A percentile compares a stretch with the other conserved stretches of the same genome.
Evolutionary conservation across 2,888 invertebrate species (phyloP).

Genomic region (Andrena chrysosceles): DNA sequence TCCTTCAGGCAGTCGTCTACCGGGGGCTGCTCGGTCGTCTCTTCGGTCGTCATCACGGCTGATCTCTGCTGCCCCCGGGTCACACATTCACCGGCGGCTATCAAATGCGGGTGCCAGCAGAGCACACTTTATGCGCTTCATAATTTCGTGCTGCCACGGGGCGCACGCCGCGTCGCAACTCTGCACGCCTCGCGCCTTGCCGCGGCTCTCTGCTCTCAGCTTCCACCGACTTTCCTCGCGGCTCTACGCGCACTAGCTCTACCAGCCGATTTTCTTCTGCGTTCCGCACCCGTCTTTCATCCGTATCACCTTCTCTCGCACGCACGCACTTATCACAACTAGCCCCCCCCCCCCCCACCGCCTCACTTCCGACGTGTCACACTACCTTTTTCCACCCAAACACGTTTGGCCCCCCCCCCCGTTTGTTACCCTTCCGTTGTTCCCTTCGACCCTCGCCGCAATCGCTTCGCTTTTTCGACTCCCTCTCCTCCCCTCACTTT

Average conservation of each 20-base stretch:
- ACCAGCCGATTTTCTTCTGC: constrained; percentile 25
- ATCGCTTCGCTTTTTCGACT: background rate
- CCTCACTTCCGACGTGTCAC: constrained; percentile 16
- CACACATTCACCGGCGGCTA: constrained; percentile 84
- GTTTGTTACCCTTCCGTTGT: background rate
- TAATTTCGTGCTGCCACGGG: constrained; percentile 74
- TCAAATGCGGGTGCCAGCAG: constrained; percentile 71
- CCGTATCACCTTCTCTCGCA: constrained; percentile 25
- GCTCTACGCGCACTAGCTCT: constrained; percentile 41
- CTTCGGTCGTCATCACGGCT: constrained; percentile 86
- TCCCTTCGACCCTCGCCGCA: background rate
- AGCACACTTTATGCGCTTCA: constrained; percentile 80
- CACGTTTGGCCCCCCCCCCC: background rate
- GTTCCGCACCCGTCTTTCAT: constrained; percentile 1
- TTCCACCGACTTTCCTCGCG: constrained; percentile 55
- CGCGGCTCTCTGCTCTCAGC: constrained; percentile 65
- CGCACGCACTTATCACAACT: constrained; percentile 39
- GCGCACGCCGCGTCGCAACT: constrained; percentile 54
- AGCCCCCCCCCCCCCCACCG: constrained; percentile 34
- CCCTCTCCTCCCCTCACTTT: constrained; percentile 4
- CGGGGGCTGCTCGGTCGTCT: constrained; percentile 85
- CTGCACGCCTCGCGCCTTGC: constrained; percentile 56
- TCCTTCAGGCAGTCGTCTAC: constrained; percentile 94
- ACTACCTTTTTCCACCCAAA: constrained; percentile 1
- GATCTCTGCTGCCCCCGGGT: constrained; percentile 83